Evolutionary conservation across 2,888 invertebrate genomes (phyloP).

Genomic region (Aradus depressus): DNA sequence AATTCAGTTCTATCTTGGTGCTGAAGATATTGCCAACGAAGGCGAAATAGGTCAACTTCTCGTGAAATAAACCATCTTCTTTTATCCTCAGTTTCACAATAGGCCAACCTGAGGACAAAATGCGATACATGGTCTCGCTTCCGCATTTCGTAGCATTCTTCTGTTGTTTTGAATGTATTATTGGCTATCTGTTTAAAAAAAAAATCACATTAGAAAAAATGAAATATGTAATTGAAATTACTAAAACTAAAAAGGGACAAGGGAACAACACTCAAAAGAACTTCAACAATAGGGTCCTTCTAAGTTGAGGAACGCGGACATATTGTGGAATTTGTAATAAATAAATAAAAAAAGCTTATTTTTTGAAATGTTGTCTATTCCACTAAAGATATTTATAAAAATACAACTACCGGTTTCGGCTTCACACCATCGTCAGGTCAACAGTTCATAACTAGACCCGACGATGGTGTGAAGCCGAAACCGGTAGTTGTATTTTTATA

Average conservation of each 20-base stretch:
- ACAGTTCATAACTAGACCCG: no score
- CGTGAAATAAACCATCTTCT: conserved; percentile 77
- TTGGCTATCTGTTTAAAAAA: conserved; percentile 48
- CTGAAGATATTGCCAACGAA: conserved; percentile 56
- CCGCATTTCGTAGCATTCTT: conserved; percentile 53
- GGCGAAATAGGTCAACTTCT: conserved; percentile 81
- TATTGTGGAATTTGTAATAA: no score
- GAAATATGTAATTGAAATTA: conserved; percentile 4
- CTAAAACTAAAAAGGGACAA: no score
- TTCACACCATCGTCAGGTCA: no score
- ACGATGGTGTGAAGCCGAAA: no score
- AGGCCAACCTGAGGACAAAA: conserved; percentile 81
- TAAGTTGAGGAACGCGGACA: no score
- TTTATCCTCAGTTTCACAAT: conserved; percentile 76
- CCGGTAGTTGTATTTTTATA: no score
- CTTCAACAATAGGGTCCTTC: neutral
- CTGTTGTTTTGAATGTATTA: conserved; percentile 41
- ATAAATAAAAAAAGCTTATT: no score
- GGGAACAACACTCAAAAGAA: conserved; percentile 2
- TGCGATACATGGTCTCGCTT: conserved; percentile 83
- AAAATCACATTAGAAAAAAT: conserved; percentile 7
- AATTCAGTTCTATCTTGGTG: conserved; percentile 53
- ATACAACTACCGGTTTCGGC: no score
- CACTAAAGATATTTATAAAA: no score
- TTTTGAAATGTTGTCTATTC: no score